phyloP scores from a whole-genome alignment of 1,140 invertebrate genomes.

The Drosophila baimaii region DNA sequence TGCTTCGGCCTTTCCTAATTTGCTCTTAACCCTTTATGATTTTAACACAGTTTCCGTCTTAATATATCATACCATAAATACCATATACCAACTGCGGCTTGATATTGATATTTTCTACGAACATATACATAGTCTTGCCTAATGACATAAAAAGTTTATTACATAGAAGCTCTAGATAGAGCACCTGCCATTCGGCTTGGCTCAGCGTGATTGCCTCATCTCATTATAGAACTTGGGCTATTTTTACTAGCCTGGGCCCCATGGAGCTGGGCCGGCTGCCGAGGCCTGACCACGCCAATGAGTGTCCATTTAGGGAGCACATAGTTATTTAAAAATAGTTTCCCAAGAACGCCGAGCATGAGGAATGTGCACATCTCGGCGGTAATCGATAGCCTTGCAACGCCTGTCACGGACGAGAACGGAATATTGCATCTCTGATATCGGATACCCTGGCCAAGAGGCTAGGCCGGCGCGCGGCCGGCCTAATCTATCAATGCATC shows the following conservation, averaged over 20 bases:
- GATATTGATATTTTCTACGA: too few species aligned
- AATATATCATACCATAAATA: too few species aligned
- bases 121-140: not conserved
- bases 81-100: too few species aligned
- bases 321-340: conserved; percentile 66
- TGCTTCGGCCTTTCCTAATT: not conserved
- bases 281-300: conserved; percentile 40
- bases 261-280: not conserved
- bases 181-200: not conserved
- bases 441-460: conserved; percentile 14
- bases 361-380: conserved; percentile 24
- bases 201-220: not conserved
- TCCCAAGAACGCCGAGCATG: conserved; percentile 25
- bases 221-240: conserved; percentile 44
- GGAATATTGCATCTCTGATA: conserved; percentile 73
- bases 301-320: conserved; percentile 65
- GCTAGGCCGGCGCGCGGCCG: conserved; percentile 1
- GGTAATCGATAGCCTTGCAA: conserved; percentile 75
- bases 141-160: not conserved
- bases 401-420: conserved; percentile 67
- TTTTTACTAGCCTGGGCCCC: conserved; percentile 51
- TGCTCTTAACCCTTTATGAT: not conserved
- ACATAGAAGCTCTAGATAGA: not conserved
- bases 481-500: conserved; percentile 71
- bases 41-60: not conserved